Percentiles rank a stretch among this genome's conserved stretches.
These are phyloP conservation scores for Masnerella sp. DNA, from an alignment of 2,888 invertebrate species.

Conservation along the genomic window DNA sequence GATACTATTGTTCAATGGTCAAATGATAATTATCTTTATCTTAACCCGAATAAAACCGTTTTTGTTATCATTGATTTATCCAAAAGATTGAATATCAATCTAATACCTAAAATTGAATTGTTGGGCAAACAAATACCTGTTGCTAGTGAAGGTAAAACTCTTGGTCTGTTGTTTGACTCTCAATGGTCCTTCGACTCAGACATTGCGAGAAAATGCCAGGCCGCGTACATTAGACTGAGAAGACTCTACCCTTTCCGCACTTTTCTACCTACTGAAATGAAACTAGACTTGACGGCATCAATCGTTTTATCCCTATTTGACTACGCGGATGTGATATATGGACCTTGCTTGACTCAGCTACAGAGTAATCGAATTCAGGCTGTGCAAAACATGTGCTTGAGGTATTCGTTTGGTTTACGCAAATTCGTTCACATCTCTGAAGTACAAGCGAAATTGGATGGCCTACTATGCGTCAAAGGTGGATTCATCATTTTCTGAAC, in stretches of 20 bases:
- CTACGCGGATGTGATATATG: no score
- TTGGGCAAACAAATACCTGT: not conserved
- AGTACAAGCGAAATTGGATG: no score
- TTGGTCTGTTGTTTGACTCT: not conserved
- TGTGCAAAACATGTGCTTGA: no score
- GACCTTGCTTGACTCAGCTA: no score
- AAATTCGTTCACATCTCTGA: no score
- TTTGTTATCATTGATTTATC: not conserved
- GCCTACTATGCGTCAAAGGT: no score
- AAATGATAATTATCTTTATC: not conserved
- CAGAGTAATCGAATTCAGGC: no score
- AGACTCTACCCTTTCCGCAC: not conserved
- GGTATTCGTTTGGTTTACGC: no score
- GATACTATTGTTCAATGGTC: not conserved
- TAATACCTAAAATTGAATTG: not conserved
- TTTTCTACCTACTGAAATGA: not conserved
- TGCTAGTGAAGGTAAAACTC: not conserved
- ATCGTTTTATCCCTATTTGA: no score
- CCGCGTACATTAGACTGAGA: not conserved
- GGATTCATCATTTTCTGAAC: no score
- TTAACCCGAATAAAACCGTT: not conserved
- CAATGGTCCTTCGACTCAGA: not conserved
- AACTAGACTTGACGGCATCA: no score
- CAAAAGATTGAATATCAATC: not conserved
- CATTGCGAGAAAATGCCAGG: not conserved